Base-by-base conservation (phyloP, 2,113 vertebrate genomes). In the Tupaia chinensis region DNA sequence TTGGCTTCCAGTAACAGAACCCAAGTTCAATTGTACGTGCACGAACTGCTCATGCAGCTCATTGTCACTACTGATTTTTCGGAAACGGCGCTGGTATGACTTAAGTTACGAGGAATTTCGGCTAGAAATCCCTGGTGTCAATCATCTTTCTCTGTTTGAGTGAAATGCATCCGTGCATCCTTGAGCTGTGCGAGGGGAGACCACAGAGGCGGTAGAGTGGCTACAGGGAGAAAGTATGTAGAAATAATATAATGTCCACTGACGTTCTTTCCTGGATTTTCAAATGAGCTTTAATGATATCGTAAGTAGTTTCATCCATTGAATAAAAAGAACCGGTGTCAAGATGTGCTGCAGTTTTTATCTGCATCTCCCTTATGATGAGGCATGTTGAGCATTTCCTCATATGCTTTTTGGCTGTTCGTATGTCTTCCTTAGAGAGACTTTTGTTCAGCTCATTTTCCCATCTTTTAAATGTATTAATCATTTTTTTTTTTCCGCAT, bases 241-340 rank as follows among this genome's bases (percentile, higher is more conserved):
- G 79, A 12, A 61, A 22, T 32, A 6, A n/a, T 10, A 20, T 0
- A 61, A 44, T 20, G 25, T 13, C 3, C 5, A 1, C 0, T 16
- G 17, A 53, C 13, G 22, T 32, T 53, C 9, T 72, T 53, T 4
- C 29, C 27, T 32, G 63, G 13, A 16, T 69, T 63, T 69, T 2
- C 3, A 32, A 54, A 32, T 1, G 10, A 22, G 32, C 17, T 76
- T 68, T 81, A 74, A 76, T 44, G 7, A 53, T 10, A 14, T 19
- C 4, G 0, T 17, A 27, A 9, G 32, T 20, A 32, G 54, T 34
- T 74, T n/a, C 25, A 14, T 5, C 11, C 34, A 27, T 7, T 66
- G 12, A 7, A 5, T 9, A 23, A 7, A 61, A n/a, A 70, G 29
- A 56, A 13, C 0, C 7, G 7, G 53, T 2, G 20, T 32, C 58